A percentile compares a stretch with the other conserved stretches of the same genome.
Conservation (phyloP, 1,140 invertebrate genomes). For the Hyles vespertilio region DNA sequence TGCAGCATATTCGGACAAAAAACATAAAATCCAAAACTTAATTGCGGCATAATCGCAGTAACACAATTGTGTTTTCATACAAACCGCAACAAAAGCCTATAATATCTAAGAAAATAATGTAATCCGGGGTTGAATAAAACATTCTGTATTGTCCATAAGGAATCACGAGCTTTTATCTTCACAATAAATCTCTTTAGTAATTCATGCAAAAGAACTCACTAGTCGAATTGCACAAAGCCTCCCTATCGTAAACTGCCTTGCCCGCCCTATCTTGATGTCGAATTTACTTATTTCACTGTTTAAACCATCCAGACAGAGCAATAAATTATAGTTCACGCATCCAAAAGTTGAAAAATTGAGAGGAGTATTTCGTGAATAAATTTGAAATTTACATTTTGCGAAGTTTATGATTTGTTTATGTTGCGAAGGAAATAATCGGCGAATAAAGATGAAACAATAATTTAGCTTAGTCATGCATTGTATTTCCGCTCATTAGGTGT, state of each 20-base stretch:
- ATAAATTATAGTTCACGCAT: slow-evolving; percentile 37
- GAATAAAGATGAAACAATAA: slow-evolving; percentile 59
- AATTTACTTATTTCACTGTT: too few relatives aligned
- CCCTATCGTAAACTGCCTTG: slow-evolving; percentile 7
- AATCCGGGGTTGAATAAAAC: too few relatives aligned
- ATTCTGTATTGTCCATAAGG: too few relatives aligned
- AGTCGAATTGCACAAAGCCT: slow-evolving; percentile 34
- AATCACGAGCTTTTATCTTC: slow-evolving; percentile 1
- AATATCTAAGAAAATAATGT: too few relatives aligned
- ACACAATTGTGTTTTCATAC: too few relatives aligned
- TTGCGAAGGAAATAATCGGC: slow-evolving; percentile 15
- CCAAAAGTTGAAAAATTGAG: slow-evolving; percentile 11
- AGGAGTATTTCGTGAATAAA: slow-evolving; percentile 22
- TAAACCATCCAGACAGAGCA: slow-evolving; percentile 20
- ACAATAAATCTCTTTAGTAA: slow-evolving; percentile 3
- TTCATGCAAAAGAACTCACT: slow-evolving; percentile 17
- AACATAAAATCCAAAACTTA: too few relatives aligned
- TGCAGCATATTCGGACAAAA: too few relatives aligned
- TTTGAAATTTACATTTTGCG: slow-evolving; percentile 16
- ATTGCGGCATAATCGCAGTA: too few relatives aligned
- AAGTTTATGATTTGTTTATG: background rate
- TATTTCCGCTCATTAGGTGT: slow-evolving; percentile 72
- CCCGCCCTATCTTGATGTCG: too few relatives aligned
- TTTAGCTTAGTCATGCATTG: slow-evolving; percentile 64
- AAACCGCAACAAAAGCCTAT: too few relatives aligned